Evolutionary conservation across 2,888 invertebrate genomes (phyloP).

Genomic region (Acleris literana): DNA sequence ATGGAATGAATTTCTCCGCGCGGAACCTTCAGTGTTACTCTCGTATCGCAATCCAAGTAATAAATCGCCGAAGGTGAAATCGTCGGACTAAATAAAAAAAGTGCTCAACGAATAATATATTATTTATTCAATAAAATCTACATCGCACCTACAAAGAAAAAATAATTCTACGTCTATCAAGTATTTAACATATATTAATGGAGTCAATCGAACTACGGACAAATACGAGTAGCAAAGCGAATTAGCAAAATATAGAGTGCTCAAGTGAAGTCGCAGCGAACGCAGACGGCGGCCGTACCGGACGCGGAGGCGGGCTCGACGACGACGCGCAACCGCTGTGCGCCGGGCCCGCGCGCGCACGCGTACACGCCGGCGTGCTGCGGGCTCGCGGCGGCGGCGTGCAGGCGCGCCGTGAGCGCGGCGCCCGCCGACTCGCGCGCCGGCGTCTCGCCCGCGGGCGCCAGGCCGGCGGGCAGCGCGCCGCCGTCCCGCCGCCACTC

Average conservation of each 20-base stretch:
- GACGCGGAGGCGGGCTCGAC: conserved; percentile 57
- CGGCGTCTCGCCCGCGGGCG: conserved; percentile 6
- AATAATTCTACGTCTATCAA: conserved; percentile 10
- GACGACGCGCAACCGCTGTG: conserved; percentile 71
- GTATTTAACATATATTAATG: conserved; percentile 12
- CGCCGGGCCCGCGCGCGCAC: conserved; percentile 57
- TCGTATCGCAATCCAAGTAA: neutral
- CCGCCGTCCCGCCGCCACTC: conserved; percentile 29
- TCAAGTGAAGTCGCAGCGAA: neutral
- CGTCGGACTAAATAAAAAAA: conserved; percentile 17
- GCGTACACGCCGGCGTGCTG: conserved; percentile 18
- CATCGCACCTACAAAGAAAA: conserved; percentile 21
- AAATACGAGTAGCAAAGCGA: conserved; percentile 29
- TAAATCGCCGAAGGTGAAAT: neutral
- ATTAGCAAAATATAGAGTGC: conserved; percentile 8
- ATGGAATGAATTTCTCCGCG: too few relatives aligned
- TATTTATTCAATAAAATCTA: conserved; percentile 12
- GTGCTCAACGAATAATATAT: conserved; percentile 23
- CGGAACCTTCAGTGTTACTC: conserved; percentile 29
- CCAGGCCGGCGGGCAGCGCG: conserved; percentile 17
- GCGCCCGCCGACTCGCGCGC: conserved; percentile 8
- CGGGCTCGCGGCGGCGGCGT: conserved; percentile 25
- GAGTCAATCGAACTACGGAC: conserved; percentile 25
- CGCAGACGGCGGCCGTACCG: conserved; percentile 16
- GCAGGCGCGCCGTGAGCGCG: conserved; percentile 71